Conservation (phyloP, 1,140 invertebrate species). For the Trissolcus basalis region DNA sequence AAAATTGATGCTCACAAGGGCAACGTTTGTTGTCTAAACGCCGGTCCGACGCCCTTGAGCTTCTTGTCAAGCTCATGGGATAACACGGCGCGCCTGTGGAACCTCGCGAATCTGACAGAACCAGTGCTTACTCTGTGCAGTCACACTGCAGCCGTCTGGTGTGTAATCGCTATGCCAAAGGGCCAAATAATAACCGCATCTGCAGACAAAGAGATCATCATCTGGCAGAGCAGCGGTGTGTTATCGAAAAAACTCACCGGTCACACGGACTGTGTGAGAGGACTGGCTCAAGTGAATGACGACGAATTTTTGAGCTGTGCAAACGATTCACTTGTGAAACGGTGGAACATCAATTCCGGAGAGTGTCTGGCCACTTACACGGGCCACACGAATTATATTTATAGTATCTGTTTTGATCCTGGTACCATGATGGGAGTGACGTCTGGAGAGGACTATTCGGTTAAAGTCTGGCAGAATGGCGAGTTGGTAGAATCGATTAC, state of each 20-base stretch:
- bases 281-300: slow-evolving; percentile 81
- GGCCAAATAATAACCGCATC: slow-evolving; percentile 87
- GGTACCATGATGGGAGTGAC: slow-evolving; percentile 78
- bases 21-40: slow-evolving; percentile 82
- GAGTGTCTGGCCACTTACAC: slow-evolving; percentile 86
- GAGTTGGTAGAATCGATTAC: slow-evolving; percentile 83
- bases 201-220: slow-evolving; percentile 92
- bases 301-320: slow-evolving; percentile 89
- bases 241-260: slow-evolving; percentile 79
- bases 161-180: slow-evolving; percentile 81
- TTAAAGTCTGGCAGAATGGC: slow-evolving; percentile 87
- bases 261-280: slow-evolving; percentile 94
- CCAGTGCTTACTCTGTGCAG: slow-evolving; percentile 79
- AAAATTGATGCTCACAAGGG: slow-evolving; percentile 88
- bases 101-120: slow-evolving; percentile 75
- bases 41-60: slow-evolving; percentile 76
- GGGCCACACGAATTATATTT: slow-evolving; percentile 89
- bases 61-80: slow-evolving; percentile 94
- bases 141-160: slow-evolving; percentile 94
- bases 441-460: slow-evolving; percentile 90
- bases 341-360: slow-evolving; percentile 86
- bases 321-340: slow-evolving; percentile 91
- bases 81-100: slow-evolving; percentile 89
- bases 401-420: slow-evolving; percentile 75
- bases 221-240: slow-evolving; percentile 83